phyloP scores from a whole-genome alignment of 2,113 vertebrate genomes.

The Motacilla alba region DNA sequence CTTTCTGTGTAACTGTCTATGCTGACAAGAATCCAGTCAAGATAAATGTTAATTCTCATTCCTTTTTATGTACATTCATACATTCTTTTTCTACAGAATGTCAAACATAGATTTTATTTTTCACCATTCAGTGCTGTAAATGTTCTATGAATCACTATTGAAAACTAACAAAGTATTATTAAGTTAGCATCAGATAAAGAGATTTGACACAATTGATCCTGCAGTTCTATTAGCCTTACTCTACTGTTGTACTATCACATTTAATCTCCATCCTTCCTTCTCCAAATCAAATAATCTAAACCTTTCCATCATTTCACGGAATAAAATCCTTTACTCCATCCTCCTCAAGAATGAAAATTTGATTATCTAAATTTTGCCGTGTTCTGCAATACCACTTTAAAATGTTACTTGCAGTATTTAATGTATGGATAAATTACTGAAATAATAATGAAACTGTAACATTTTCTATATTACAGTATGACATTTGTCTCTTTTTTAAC shows the following conservation, averaged over 20 bases:
- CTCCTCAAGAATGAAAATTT: neutral
- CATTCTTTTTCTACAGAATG: neutral
- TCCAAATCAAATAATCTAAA: slow-evolving; percentile 5
- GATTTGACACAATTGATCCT: slow-evolving; percentile 1
- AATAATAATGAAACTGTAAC: neutral
- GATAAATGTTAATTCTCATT: neutral
- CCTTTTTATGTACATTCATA: neutral
- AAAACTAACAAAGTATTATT: slow-evolving; percentile 1
- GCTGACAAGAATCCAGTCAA: neutral
- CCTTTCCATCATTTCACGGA: neutral
- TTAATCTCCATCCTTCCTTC: neutral
- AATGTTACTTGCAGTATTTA: neutral
- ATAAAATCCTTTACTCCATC: neutral
- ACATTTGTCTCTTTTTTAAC: neutral
- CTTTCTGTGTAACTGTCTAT: neutral
- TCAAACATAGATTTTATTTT: neutral
- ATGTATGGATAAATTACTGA: neutral
- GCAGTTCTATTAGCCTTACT: neutral
- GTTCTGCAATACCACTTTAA: neutral
- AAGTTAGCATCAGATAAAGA: neutral
- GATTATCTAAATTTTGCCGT: neutral
- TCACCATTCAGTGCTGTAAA: neutral
- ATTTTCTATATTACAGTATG: neutral
- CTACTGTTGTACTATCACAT: neutral
- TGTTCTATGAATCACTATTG: neutral